Evolutionary conservation across 1,140 invertebrate genomes (phyloP), one percentile per base, ranked within the genome.

Genomic region (Harlomillsia oculata): DNA sequence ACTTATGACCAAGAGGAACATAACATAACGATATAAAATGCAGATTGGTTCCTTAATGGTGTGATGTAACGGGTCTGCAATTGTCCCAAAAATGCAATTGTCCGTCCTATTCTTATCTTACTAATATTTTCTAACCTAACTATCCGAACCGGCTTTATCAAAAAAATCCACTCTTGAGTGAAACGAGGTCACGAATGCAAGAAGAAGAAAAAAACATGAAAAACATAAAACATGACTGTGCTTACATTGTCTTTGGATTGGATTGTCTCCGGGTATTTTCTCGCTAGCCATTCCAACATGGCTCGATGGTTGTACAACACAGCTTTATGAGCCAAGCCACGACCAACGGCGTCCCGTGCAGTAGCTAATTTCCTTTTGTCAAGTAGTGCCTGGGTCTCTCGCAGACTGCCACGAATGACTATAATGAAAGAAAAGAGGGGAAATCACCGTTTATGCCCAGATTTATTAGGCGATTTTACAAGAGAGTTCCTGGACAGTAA

Each of bases 261-360:
- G n/a, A 85, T 76, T 0, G 81, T 78, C 37, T 78, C 74, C 0
- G 86, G 85, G 72, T 82, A 89, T 67, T 82, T 81, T 23, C 79
- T 74, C 3, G 86, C 74, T 0, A 92, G 74, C 75, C 81, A 91
- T 52, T 81, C 75, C 4, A 83, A 76, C 34, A 89, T 82, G 36
- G 85, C 79, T 49, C 72, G 77, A 65, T 82, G 80, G 67, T 83
- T 82, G 69, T 87, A 80, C 60, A 82, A 82, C 8, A 90, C 78
- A 0, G 85, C 82, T 70, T 90, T 86, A 71, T 90, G 85, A 30
- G 89, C 68, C 26, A 89, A 70, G 6, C 83, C 82, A 26, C 81
- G 78, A 3, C 87, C 85, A n/a, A 79, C 74, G 23, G 78, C 74
- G 70, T 89, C 85, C 65, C 82, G 80, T 20, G 84, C 82, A 44